These are phyloP conservation scores for Corvus cornix DNA, from an alignment of 2,113 vertebrate genomes.

Conservation along the genomic window DNA sequence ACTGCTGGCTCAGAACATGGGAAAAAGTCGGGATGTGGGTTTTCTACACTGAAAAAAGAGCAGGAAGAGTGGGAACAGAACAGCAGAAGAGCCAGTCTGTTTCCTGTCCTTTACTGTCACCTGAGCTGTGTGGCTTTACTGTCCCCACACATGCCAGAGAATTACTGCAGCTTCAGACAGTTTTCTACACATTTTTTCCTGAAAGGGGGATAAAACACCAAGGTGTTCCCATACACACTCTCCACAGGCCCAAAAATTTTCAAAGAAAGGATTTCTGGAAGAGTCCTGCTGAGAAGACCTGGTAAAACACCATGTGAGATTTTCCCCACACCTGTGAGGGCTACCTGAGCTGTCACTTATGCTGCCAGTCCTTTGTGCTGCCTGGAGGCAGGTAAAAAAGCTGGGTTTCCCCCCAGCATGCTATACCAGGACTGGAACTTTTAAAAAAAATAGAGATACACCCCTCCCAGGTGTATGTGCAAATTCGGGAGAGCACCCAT, in stretches of 20 bases:
- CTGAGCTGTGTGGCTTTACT: neutral
- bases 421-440: neutral
- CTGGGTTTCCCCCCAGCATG: neutral
- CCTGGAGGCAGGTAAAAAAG: neutral
- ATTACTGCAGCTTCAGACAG: neutral
- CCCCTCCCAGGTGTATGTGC: neutral
- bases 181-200: neutral
- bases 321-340: neutral
- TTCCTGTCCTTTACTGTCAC: neutral
- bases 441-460: fast-evolving
- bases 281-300: neutral
- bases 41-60: neutral
- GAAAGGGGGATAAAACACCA: neutral
- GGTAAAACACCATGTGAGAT: neutral
- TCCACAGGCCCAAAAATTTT: neutral
- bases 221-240: neutral
- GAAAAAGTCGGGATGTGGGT: neutral
- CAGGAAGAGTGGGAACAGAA: neutral
- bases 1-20: neutral
- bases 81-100: neutral
- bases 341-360: neutral
- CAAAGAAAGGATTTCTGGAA: neutral
- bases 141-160: neutral
- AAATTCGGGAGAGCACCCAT: neutral
- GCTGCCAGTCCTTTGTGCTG: neutral